Evolutionary conservation across 2,113 vertebrate species (phyloP).

Genomic region (Ptilorrhoa leucosticta): DNA sequence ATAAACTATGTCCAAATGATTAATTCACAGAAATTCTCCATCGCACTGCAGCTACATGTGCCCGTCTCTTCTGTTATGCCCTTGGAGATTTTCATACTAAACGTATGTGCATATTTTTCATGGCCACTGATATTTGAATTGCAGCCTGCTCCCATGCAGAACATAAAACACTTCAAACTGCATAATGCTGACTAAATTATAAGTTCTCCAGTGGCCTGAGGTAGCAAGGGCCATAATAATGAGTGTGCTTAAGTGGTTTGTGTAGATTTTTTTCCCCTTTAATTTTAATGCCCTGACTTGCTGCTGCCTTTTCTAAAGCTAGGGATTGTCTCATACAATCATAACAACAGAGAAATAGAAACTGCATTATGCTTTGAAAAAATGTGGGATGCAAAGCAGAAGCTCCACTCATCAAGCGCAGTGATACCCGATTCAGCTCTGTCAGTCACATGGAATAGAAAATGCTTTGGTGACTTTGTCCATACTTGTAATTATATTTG

Average conservation of each 20-base stretch:
- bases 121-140: conserved; percentile 94
- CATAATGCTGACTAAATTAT: conserved; percentile 97
- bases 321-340: conserved; percentile 52
- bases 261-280: conserved; percentile 63
- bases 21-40: conserved; percentile 82
- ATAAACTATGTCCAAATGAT: conserved; percentile 88
- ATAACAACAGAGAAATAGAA: conserved; percentile 47
- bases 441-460: neutral
- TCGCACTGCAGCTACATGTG: conserved; percentile 83
- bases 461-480: neutral
- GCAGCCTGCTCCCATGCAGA: conserved; percentile 83
- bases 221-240: conserved; percentile 90
- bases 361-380: conserved; percentile 29
- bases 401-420: neutral
- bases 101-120: conserved; percentile 99
- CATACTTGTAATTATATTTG: neutral
- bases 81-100: conserved; percentile 94
- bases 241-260: conserved; percentile 87
- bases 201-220: conserved; percentile 87
- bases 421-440: neutral
- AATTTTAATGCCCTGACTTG: conserved; percentile 66
- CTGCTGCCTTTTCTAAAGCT: conserved; percentile 40
- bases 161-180: conserved; percentile 96
- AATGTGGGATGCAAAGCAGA: conserved; percentile 16
- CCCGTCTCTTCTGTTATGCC: conserved; percentile 88